These are phyloP conservation scores for Pangasius krempfi DNA, from an alignment of 2,797 vertebrate species.

Conservation along the genomic window DNA sequence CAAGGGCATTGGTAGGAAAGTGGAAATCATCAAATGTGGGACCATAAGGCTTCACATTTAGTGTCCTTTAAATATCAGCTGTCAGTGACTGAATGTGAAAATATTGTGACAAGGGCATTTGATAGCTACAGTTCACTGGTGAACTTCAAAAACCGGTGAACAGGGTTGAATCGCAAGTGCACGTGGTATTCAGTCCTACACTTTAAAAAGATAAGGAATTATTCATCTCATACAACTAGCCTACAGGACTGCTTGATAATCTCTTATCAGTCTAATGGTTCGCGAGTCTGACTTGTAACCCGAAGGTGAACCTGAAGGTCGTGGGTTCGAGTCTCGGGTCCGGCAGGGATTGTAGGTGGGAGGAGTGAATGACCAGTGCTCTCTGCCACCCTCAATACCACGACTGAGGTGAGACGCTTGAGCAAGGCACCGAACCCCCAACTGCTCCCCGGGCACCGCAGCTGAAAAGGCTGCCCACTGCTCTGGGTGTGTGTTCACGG, in stretches of 20 bases:
- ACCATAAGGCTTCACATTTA: background rate
- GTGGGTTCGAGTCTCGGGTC: too few species aligned
- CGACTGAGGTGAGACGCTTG: too few species aligned
- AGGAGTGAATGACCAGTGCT: too few species aligned
- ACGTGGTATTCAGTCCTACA: background rate
- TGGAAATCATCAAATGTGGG: background rate
- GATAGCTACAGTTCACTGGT: background rate
- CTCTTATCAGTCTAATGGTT: too few species aligned
- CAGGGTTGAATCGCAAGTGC: background rate
- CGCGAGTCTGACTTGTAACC: too few species aligned
- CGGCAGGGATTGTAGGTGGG: too few species aligned
- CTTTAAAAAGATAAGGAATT: background rate
- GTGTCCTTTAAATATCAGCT: constrained; percentile 4
- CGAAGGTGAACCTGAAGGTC: too few species aligned
- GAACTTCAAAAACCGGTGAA: background rate
- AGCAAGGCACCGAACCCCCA: too few species aligned
- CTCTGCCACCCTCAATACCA: too few species aligned
- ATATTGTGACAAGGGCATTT: background rate
- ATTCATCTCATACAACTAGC: background rate
- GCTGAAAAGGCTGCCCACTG: too few species aligned
- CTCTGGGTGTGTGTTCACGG: too few species aligned
- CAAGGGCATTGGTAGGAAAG: background rate
- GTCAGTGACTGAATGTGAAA: background rate
- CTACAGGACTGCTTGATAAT: background rate
- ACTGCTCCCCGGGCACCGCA: too few species aligned